A percentile compares a stretch with the other conserved stretches of the same genome.
phyloP scores from a whole-genome alignment of 1,140 invertebrate species.

The Drosophila simulans region DNA sequence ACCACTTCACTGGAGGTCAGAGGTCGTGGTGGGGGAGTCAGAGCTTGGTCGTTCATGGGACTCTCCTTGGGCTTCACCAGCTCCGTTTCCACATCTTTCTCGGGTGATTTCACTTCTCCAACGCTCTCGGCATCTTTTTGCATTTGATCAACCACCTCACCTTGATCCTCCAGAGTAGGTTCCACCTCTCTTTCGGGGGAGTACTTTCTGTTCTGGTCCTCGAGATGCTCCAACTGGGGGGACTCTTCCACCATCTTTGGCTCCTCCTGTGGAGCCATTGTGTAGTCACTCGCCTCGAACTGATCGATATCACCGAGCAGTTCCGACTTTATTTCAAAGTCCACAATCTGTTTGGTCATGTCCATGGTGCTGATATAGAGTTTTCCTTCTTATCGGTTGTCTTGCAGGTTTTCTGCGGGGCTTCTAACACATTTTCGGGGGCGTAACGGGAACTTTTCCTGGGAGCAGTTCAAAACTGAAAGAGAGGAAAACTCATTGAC shows the following conservation, averaged over 20 bases:
- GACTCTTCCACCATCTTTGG: constrained; percentile 28
- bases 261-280: constrained; percentile 45
- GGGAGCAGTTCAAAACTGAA: constrained; percentile 23
- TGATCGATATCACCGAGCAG: constrained; percentile 29
- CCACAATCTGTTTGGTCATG: constrained; percentile 81
- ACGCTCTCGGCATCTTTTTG: background rate
- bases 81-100: constrained; percentile 15
- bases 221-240: background rate
- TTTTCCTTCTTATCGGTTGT: constrained; percentile 14
- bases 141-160: background rate
- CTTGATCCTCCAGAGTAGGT: background rate
- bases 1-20: constrained; percentile 80
- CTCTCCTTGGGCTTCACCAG: constrained; percentile 25
- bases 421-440: constrained; percentile 44
- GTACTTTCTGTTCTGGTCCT: constrained; percentile 9
- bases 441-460: constrained; percentile 29
- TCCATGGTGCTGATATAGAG: constrained; percentile 58
- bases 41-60: constrained; percentile 33
- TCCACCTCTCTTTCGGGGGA: constrained; percentile 20
- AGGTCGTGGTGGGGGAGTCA: constrained; percentile 76
- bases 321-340: constrained; percentile 70
- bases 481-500: constrained; percentile 2
- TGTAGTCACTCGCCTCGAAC: constrained; percentile 64
- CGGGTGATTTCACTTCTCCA: constrained; percentile 6
- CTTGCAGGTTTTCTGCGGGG: constrained; percentile 8